A percentile compares a stretch with the other conserved stretches of the same genome.
Evolutionary conservation across 64 coral and sea anemone species (phyloP).

Genomic region (Hydrozoanthus tunicans): DNA sequence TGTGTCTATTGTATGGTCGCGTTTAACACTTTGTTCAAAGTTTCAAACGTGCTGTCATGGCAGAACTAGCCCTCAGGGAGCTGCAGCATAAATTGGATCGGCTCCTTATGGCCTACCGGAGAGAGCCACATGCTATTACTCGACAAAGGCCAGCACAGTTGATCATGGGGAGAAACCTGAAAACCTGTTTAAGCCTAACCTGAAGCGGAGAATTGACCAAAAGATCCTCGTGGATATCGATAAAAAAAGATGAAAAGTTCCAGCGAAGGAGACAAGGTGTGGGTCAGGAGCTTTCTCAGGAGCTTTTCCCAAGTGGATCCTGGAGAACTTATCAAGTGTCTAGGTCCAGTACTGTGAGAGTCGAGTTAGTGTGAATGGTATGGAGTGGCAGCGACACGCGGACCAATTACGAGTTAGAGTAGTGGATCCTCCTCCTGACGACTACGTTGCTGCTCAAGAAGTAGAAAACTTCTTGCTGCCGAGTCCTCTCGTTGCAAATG

Average conservation of each 20-base stretch:
- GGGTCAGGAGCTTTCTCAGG: constrained; percentile 36
- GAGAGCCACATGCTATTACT: constrained; percentile 46
- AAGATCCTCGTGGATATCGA: constrained; percentile 28
- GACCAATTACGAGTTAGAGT: constrained; percentile 20
- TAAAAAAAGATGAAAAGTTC: constrained; percentile 7
- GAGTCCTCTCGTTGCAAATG: constrained; percentile 6
- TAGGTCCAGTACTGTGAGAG: constrained; percentile 51
- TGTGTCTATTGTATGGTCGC: background rate
- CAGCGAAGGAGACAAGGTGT: constrained; percentile 38
- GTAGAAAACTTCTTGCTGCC: constrained; percentile 23
- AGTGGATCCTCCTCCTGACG: constrained; percentile 21
- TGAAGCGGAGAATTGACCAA: constrained; percentile 41
- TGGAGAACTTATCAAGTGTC: constrained; percentile 46
- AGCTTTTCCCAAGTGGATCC: constrained; percentile 14
- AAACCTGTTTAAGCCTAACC: constrained; percentile 49
- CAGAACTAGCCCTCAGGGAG: background rate
- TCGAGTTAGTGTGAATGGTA: constrained; percentile 39
- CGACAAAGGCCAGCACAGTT: constrained; percentile 45
- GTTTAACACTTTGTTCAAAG: constrained; percentile 47
- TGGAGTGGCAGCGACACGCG: constrained; percentile 9
- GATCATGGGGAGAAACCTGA: constrained; percentile 36
- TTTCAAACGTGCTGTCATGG: constrained; percentile 29
- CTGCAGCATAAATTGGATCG: constrained; percentile 34
- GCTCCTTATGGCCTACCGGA: constrained; percentile 54
- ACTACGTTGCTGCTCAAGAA: background rate